Evolutionary conservation across 2,888 invertebrate species (phyloP), one percentile per base, ranked within the genome.

Genomic region (Ferrisia virgata): DNA sequence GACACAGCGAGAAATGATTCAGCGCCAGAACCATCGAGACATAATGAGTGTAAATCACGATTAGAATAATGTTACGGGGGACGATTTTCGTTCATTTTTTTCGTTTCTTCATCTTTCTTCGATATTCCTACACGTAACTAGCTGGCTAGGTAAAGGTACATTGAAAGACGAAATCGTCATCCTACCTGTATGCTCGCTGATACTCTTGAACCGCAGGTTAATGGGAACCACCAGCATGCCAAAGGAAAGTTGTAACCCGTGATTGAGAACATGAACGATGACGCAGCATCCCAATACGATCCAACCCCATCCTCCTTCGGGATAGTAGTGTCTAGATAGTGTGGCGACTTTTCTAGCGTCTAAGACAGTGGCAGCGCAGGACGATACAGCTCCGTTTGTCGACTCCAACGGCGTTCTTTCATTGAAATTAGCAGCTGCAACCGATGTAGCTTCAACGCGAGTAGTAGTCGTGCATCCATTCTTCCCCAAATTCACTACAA

Each of bases 261-360:
- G 93, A 25, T 93, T 92, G 53, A 96, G 89, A 47, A 94, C 89
- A 88, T 95, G 94, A 43, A 93, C 94, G 25, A 94, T 89, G 25
- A 94, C 91, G 25, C 93, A 94, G 25, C 93, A 93, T n/a, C 91
- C 90, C 1, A 94, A 91, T 84, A 95, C 92, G 83, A 94, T 92
- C 94, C 95, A 95, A 8, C 95, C 96, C 95, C 95, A 95, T 0
- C 94, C 95, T 6, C 95, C 95, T 89, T 95, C 95, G 36, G 95
- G 95, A 89, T 95, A 95, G 89, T 95, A 95, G 88, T 95, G 94
- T 87, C 94, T 93, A 86, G 93, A 88, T 85, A 91, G 88, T 81
- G 90, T 90, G 85, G 86, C 86, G 22, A 86, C 85, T 87, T 91
- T 91, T 83, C 91, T 88, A 36, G 85, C 39, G 36, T 81, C 85